These are phyloP conservation scores for Elysia crispata DNA, from an alignment of 2,888 invertebrate genomes.

Conservation along the genomic window DNA sequence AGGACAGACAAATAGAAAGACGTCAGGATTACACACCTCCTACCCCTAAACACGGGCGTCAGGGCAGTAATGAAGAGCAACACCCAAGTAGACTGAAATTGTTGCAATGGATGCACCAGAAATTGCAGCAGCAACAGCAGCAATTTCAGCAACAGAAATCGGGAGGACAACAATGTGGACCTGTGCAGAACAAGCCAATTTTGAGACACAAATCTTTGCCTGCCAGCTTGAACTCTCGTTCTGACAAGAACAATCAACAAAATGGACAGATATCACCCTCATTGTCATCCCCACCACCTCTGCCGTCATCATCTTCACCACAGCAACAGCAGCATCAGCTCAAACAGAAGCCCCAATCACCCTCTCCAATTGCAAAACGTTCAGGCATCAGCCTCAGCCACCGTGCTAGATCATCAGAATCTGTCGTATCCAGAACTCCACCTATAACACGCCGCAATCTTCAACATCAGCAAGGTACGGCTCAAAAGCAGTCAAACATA, in stretches of 20 bases:
- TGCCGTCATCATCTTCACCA: neutral
- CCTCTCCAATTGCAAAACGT: neutral
- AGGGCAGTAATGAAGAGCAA: too few relatives aligned
- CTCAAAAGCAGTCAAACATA: too few relatives aligned
- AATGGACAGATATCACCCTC: neutral
- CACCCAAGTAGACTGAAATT: too few relatives aligned
- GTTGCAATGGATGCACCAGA: neutral
- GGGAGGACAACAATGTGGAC: neutral
- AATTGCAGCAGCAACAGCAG: neutral
- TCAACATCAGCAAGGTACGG: too few relatives aligned
- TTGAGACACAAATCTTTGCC: slow-evolving; percentile 42
- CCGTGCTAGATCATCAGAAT: too few relatives aligned
- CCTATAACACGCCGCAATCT: too few relatives aligned
- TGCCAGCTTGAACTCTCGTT: slow-evolving; percentile 2
- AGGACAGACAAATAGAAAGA: neutral
- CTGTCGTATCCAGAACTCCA: too few relatives aligned
- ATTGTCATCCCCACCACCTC: neutral
- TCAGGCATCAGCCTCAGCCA: too few relatives aligned
- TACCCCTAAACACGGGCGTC: too few relatives aligned
- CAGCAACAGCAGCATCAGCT: neutral
- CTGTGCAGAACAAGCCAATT: slow-evolving; percentile 16
- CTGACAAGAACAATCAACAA: neutral
- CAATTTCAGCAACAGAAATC: slow-evolving; percentile 11
- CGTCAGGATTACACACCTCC: too few relatives aligned
- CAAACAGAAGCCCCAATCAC: neutral